Conservation (phyloP, 2,888 invertebrate genomes). For the Candidula unifasciata region DNA sequence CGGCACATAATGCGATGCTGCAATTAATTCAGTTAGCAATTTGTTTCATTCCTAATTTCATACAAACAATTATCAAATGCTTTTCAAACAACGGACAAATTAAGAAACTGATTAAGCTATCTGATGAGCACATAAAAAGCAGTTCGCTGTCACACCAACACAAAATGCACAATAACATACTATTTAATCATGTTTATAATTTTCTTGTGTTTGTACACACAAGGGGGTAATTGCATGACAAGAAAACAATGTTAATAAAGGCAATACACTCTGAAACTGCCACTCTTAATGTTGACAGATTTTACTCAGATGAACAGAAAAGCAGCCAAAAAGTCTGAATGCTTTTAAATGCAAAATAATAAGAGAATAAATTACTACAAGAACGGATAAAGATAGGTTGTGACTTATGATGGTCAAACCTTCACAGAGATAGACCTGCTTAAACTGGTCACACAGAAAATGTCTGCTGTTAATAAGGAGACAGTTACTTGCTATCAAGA, state of each 20-base stretch:
- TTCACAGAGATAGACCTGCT: no score
- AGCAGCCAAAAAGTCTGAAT: no score
- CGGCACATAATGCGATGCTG: conserved; percentile 8
- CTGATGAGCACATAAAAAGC: conserved; percentile 31
- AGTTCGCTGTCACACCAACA: conserved; percentile 1
- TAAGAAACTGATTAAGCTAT: conserved; percentile 34
- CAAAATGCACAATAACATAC: conserved; percentile 21
- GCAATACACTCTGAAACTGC: neutral
- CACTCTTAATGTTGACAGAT: no score
- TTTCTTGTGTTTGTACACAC: neutral
- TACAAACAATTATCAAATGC: neutral
- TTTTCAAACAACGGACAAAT: neutral
- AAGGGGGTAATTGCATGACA: neutral
- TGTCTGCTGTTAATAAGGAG: no score
- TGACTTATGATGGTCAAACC: no score
- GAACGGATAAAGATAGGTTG: no score
- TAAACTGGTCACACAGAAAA: no score
- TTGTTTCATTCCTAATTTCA: neutral
- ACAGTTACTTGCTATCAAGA: no score
- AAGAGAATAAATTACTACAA: no score
- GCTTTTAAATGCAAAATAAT: no score
- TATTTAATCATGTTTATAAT: neutral
- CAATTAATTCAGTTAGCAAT: neutral
- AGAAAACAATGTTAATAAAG: neutral
- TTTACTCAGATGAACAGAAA: no score